These are phyloP conservation scores for Polyploca ridens DNA, from an alignment of 2,888 invertebrate genomes.

Conservation along the genomic window DNA sequence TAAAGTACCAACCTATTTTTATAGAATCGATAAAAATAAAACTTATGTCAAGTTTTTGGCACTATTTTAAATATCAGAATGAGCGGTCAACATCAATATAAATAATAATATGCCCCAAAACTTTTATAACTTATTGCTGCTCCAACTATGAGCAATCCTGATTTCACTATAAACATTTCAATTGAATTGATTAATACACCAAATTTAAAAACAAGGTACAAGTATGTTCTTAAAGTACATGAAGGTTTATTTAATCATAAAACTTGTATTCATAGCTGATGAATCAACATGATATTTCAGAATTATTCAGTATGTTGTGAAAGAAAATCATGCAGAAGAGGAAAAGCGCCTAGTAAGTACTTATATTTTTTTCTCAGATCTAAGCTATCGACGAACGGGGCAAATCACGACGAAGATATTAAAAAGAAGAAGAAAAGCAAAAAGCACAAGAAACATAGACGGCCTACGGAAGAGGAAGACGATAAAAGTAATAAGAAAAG, in stretches of 20 bases:
- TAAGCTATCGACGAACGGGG: slow-evolving; percentile 48
- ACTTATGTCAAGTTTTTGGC: neutral
- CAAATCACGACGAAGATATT: slow-evolving; percentile 55
- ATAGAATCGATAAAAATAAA: neutral
- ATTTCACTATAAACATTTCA: slow-evolving; percentile 46
- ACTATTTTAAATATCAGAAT: neutral
- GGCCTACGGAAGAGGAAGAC: slow-evolving; percentile 82
- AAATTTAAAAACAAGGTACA: slow-evolving; percentile 35
- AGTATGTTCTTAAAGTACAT: neutral
- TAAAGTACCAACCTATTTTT: neutral
- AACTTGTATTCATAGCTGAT: slow-evolving; percentile 15
- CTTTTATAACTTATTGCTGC: slow-evolving; percentile 6
- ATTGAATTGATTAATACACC: slow-evolving; percentile 38
- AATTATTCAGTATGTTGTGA: slow-evolving; percentile 53
- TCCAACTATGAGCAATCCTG: slow-evolving; percentile 37
- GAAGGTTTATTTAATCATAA: neutral
- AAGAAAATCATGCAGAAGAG: slow-evolving; percentile 37
- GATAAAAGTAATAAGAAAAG: slow-evolving; percentile 84
- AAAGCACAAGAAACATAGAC: slow-evolving; percentile 89
- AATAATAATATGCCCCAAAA: neutral
- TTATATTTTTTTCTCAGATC: slow-evolving; percentile 42
- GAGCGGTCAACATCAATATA: neutral
- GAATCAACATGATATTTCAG: slow-evolving; percentile 52
- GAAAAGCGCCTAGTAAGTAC: slow-evolving; percentile 55
- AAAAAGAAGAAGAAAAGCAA: slow-evolving; percentile 83